Percentiles rank a stretch among this genome's conserved stretches.
Evolutionary conservation across 2,797 vertebrate species (phyloP).

Genomic region (Glossophaga mutica): DNA sequence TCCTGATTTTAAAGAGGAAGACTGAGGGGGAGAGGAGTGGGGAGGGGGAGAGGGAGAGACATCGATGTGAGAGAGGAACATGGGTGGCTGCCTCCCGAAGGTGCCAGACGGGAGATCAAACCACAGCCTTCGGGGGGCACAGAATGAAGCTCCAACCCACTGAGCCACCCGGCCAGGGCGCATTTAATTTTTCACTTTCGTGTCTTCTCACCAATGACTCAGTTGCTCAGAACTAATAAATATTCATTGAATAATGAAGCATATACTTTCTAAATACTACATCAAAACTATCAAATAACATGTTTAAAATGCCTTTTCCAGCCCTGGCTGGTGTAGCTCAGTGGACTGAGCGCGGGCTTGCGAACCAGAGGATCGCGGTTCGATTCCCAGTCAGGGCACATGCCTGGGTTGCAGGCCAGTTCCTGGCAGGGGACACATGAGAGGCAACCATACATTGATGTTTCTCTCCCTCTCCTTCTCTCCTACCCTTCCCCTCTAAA

Average conservation of each 20-base stretch:
- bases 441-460: too few relatives aligned
- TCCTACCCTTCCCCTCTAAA: too few relatives aligned
- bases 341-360: too few relatives aligned
- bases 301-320: background rate
- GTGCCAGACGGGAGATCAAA: background rate
- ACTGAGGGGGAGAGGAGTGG: too few relatives aligned
- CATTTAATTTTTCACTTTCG: background rate
- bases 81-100: background rate
- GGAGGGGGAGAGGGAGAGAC: too few relatives aligned
- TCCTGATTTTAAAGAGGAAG: background rate
- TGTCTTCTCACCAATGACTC: background rate
- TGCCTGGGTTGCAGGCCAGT: too few relatives aligned
- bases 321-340: too few relatives aligned
- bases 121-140: background rate
- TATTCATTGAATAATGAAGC: background rate
- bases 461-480: too few relatives aligned
- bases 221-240: background rate
- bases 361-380: too few relatives aligned
- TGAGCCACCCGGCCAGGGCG: too few relatives aligned
- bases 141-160: background rate
- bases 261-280: background rate
- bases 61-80: background rate
- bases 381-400: too few relatives aligned
- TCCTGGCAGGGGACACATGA: too few relatives aligned
- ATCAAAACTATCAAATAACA: slow-evolving; percentile 14